Conservation (phyloP, 2,888 invertebrate species). For the Drosophila multiciliata region DNA sequence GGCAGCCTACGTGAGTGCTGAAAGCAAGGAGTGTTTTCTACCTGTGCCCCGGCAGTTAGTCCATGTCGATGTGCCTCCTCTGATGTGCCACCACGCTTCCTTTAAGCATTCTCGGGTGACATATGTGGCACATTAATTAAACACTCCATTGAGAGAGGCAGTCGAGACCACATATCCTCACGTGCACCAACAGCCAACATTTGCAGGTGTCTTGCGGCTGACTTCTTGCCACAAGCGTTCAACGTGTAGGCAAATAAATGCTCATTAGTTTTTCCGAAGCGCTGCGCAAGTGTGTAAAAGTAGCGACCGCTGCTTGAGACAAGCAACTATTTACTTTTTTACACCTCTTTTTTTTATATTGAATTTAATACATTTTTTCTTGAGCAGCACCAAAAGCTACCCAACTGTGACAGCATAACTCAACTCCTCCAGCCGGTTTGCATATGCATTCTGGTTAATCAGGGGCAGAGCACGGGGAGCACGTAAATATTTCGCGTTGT, state of each 20-base stretch:
- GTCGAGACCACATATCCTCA: slow-evolving; percentile 54
- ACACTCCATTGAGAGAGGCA: slow-evolving; percentile 63
- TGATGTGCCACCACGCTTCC: slow-evolving; percentile 1
- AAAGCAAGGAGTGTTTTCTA: slow-evolving; percentile 4
- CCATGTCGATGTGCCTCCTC: background rate
- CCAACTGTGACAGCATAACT: slow-evolving; percentile 53
- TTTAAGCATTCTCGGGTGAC: slow-evolving; percentile 54
- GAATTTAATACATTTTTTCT: slow-evolving; percentile 73
- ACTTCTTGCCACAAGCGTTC: slow-evolving; percentile 57
- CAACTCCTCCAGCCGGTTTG: slow-evolving; percentile 24
- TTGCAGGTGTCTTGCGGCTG: slow-evolving; percentile 50
- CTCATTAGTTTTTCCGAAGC: slow-evolving; percentile 70
- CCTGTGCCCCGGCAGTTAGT: slow-evolving; percentile 17
- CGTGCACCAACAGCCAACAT: slow-evolving; percentile 37
- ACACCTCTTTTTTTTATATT: slow-evolving; percentile 40
- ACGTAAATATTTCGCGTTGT: slow-evolving; percentile 40
- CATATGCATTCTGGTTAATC: slow-evolving; percentile 65
- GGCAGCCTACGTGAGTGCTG: slow-evolving; percentile 47
- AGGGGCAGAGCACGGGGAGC: slow-evolving; percentile 23
- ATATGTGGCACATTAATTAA: slow-evolving; percentile 78
- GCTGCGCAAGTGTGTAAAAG: slow-evolving; percentile 10
- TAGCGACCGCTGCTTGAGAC: slow-evolving; percentile 19
- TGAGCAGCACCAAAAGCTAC: slow-evolving; percentile 26
- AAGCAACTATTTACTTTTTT: slow-evolving; percentile 12
- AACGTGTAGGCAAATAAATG: slow-evolving; percentile 60